Conservation (phyloP, 2,888 invertebrate genomes). For the Melanostoma mellinum region DNA sequence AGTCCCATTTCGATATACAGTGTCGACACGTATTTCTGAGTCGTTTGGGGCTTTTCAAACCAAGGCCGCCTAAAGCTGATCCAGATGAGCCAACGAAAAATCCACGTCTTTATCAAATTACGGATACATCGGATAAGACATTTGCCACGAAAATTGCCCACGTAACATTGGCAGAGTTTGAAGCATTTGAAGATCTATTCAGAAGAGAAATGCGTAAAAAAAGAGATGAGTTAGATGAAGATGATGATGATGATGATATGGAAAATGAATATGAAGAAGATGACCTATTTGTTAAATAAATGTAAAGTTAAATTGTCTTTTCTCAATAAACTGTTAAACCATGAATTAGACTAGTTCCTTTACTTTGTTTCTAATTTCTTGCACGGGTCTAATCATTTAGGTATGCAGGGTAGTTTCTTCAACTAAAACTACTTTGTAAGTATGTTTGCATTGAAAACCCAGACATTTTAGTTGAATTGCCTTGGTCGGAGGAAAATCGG, state of each 20-base stretch:
- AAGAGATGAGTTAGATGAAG: conserved; percentile 42
- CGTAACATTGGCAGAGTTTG: conserved; percentile 79
- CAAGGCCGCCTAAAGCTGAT: conserved; percentile 78
- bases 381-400: no score
- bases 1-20: conserved; percentile 77
- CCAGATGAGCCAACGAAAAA: conserved; percentile 79
- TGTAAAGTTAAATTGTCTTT: not conserved
- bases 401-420: no score
- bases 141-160: conserved; percentile 81
- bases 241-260: conserved; percentile 51
- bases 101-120: conserved; percentile 79
- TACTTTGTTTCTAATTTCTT: no score
- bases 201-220: conserved; percentile 76
- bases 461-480: no score
- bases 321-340: not conserved
- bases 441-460: no score
- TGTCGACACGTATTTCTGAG: conserved; percentile 80
- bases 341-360: not conserved
- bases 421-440: no score
- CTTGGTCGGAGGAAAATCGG: no score
- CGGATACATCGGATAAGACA: conserved; percentile 80
- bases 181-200: conserved; percentile 80
- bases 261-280: conserved; percentile 18
- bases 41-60: conserved; percentile 80
- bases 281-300: conserved; percentile 29